Conservation (phyloP, 1,140 invertebrate species). For the Lucilia sericata region DNA sequence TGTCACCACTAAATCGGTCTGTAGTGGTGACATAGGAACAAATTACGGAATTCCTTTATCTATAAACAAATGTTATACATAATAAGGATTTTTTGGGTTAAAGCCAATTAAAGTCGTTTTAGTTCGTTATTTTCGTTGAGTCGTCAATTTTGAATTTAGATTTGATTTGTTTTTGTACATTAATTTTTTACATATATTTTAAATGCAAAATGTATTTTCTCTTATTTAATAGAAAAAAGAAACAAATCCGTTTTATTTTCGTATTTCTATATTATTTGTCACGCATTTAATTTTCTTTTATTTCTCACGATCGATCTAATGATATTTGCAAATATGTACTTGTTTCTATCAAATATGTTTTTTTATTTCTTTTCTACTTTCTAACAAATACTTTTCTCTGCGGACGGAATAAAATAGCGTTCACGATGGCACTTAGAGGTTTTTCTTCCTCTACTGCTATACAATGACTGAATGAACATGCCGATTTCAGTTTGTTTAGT, state of each 20-base stretch:
- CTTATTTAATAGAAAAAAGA: not conserved
- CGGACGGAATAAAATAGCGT: not conserved
- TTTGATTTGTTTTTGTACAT: not conserved
- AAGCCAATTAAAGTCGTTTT: not conserved
- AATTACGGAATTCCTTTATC: not conserved
- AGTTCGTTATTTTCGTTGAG: constrained; percentile 7
- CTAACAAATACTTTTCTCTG: not conserved
- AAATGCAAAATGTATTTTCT: not conserved
- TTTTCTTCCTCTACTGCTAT: constrained; percentile 41
- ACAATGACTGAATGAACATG: constrained; percentile 44
- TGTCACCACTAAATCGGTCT: constrained; percentile 24
- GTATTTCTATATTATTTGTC: constrained; percentile 18
- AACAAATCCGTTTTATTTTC: not conserved
- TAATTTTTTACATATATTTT: not conserved
- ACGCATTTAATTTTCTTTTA: not conserved
- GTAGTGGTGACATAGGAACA: constrained; percentile 36
- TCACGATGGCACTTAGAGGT: constrained; percentile 38
- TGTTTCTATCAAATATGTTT: not conserved
- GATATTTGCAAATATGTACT: not conserved
- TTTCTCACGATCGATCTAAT: not conserved
- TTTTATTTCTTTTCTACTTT: not conserved
- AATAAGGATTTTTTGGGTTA: not conserved
- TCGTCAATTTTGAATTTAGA: constrained; percentile 25
- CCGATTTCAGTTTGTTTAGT: constrained; percentile 31
- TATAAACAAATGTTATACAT: not conserved